phyloP scores from a whole-genome alignment of 2,888 invertebrate genomes.

The Ischnura elegans region DNA sequence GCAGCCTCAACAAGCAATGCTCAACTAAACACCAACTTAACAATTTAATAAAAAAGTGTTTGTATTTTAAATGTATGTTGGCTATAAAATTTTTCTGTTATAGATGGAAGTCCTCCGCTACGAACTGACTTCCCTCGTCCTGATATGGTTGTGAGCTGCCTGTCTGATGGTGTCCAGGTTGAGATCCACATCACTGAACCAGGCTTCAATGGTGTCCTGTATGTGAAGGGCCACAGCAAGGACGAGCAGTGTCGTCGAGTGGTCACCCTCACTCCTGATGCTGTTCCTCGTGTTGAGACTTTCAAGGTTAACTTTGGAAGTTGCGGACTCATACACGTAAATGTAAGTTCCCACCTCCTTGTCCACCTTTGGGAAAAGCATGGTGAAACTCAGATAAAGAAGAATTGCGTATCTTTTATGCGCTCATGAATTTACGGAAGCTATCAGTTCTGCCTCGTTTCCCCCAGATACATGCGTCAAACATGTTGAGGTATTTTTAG shows the following conservation, averaged over 20 bases:
- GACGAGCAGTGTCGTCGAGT: conserved; percentile 93
- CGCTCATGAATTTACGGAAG: too few species aligned
- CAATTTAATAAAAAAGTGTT: too few species aligned
- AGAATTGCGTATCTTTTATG: too few species aligned
- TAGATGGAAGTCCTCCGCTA: conserved; percentile 79
- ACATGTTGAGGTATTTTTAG: too few species aligned
- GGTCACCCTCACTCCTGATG: conserved; percentile 87
- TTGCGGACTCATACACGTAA: conserved; percentile 94
- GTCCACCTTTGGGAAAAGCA: too few species aligned
- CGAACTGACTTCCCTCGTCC: conserved; percentile 92
- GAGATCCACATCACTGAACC: conserved; percentile 86
- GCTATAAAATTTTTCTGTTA: conserved; percentile 69
- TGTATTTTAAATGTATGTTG: too few species aligned
- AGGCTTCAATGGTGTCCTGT: conserved; percentile 93
- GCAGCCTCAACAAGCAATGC: too few species aligned
- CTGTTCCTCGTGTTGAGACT: conserved; percentile 84
- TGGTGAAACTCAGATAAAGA: too few species aligned
- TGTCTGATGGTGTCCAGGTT: conserved; percentile 95
- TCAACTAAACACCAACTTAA: too few species aligned
- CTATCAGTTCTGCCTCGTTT: too few species aligned
- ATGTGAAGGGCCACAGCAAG: conserved; percentile 96
- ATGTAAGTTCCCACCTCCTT: conserved; percentile 81
- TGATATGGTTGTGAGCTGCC: conserved; percentile 92
- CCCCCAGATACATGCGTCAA: too few species aligned
- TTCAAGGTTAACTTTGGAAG: conserved; percentile 95